phyloP scores from a whole-genome alignment of 2,888 invertebrate genomes.

The Elysia crispata region DNA sequence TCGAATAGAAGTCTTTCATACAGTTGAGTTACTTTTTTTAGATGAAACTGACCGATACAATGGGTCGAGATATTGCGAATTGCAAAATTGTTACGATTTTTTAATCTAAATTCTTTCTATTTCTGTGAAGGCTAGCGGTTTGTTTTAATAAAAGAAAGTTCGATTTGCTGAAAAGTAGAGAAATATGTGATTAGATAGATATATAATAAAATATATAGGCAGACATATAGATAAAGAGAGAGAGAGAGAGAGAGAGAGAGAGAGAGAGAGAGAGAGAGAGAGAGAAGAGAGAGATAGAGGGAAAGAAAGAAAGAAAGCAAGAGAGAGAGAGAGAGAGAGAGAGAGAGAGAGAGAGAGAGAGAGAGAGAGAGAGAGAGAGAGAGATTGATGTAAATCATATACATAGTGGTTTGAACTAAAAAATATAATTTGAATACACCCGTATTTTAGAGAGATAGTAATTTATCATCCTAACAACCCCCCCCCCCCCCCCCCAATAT shows the following conservation, averaged over 20 bases:
- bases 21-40: too few relatives aligned
- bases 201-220: neutral
- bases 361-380: constrained; percentile 9
- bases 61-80: too few relatives aligned
- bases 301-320: neutral
- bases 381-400: too few relatives aligned
- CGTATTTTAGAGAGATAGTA: neutral
- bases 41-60: too few relatives aligned
- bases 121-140: too few relatives aligned
- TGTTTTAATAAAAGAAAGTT: too few relatives aligned
- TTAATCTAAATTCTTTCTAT: too few relatives aligned
- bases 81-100: too few relatives aligned
- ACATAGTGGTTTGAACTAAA: too few relatives aligned
- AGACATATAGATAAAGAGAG: neutral
- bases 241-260: neutral
- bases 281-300: neutral
- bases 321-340: neutral
- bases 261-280: neutral
- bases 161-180: too few relatives aligned
- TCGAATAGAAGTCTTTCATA: too few relatives aligned
- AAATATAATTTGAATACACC: neutral
- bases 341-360: constrained; percentile 1
- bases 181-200: neutral
- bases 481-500: neutral
- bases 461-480: neutral